These are phyloP conservation scores for Tupaia chinensis DNA, from an alignment of 2,113 vertebrate genomes.

Conservation along the genomic window DNA sequence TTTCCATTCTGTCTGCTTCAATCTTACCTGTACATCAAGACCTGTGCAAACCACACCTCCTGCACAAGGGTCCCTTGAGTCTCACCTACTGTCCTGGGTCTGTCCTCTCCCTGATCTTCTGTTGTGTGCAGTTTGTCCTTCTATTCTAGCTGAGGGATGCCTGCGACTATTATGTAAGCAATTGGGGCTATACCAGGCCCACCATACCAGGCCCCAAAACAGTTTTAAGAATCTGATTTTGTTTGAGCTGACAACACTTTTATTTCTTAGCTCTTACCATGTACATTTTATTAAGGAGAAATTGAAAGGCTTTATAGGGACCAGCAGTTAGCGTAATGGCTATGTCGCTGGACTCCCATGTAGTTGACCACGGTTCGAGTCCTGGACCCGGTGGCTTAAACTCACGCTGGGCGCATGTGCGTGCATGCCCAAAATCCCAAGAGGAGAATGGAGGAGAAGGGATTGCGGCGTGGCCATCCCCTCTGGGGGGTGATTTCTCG, in stretches of 20 bases:
- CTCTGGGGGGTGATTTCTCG: too few relatives aligned
- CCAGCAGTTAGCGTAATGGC: too few relatives aligned
- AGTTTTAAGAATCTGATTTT: background rate
- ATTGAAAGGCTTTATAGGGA: background rate
- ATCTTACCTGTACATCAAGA: background rate
- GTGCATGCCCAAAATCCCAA: too few relatives aligned
- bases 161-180: background rate
- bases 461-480: too few relatives aligned
- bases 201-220: background rate
- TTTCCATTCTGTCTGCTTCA: background rate
- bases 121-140: background rate
- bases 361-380: too few relatives aligned
- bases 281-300: background rate
- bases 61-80: too few relatives aligned
- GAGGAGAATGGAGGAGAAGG: too few relatives aligned
- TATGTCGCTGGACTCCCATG: too few relatives aligned
- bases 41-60: background rate
- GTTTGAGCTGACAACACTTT: background rate
- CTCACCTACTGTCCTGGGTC: background rate
- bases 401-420: too few relatives aligned
- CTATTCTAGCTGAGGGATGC: background rate
- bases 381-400: too few relatives aligned
- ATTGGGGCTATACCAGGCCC: background rate
- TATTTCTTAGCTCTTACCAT: background rate
- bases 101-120: background rate